Percentiles rank a stretch among this genome's conserved stretches.
These are phyloP conservation scores for Patella vulgata DNA, from an alignment of 1,140 invertebrate species.

Conservation along the genomic window DNA sequence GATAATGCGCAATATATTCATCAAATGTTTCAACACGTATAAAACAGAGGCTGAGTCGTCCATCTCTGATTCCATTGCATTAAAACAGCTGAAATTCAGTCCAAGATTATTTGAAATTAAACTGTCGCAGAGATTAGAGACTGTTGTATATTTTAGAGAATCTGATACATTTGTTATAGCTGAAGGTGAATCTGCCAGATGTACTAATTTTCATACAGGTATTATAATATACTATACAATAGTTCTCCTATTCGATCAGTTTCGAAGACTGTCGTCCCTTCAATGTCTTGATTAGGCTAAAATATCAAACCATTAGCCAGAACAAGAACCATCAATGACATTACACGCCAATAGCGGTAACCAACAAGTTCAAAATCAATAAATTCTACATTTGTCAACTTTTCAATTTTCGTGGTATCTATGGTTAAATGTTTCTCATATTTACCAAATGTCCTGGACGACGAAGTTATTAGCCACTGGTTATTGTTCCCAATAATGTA, in stretches of 20 bases:
- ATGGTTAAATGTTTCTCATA: no score
- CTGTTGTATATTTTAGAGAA: constrained; percentile 58
- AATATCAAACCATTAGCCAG: no score
- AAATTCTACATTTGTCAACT: neutral
- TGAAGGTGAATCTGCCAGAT: constrained; percentile 57
- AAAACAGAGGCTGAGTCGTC: constrained; percentile 40
- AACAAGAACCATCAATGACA: neutral
- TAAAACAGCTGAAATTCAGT: constrained; percentile 56
- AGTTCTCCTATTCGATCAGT: no score
- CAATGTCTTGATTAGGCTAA: no score
- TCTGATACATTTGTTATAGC: constrained; percentile 57
- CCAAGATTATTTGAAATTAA: constrained; percentile 61
- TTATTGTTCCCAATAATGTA: no score
- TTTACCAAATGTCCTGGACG: no score
- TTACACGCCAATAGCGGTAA: neutral
- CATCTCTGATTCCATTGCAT: constrained; percentile 44
- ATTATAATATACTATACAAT: no score
- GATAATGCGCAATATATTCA: constrained; percentile 65
- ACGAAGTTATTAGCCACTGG: no score
- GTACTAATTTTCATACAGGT: constrained; percentile 61
- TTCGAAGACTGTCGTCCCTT: neutral
- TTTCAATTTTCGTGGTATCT: neutral
- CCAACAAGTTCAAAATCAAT: no score
- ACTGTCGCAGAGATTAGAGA: constrained; percentile 53
- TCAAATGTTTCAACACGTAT: constrained; percentile 61